These are phyloP conservation scores for Spicauda simplicius DNA, from an alignment of 2,888 invertebrate species.

Conservation along the genomic window DNA sequence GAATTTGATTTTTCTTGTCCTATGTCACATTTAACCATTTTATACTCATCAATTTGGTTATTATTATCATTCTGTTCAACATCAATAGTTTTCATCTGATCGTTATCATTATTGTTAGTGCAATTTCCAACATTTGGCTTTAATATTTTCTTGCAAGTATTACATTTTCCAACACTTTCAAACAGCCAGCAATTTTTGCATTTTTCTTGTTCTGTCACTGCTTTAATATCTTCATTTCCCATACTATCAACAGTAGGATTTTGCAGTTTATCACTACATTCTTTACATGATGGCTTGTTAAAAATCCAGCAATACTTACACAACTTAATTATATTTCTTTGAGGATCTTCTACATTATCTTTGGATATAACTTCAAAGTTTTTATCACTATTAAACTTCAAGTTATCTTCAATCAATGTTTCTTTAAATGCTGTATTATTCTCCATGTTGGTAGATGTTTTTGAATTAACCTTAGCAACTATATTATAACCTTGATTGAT, in stretches of 20 bases:
- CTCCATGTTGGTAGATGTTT: background rate
- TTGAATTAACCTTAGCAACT: background rate
- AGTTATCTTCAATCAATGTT: background rate
- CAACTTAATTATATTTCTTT: background rate
- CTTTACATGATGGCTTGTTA: slow-evolving; percentile 46
- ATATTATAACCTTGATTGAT: background rate
- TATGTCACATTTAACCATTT: background rate
- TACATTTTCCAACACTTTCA: slow-evolving; percentile 49
- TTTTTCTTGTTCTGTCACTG: slow-evolving; percentile 10
- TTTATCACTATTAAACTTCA: background rate
- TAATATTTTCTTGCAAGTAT: slow-evolving; percentile 50
- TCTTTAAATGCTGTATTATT: background rate
- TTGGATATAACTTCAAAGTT: background rate
- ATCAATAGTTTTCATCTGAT: background rate
- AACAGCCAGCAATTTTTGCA: slow-evolving; percentile 63
- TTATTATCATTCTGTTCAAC: background rate
- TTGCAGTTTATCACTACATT: slow-evolving; percentile 39
- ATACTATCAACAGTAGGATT: background rate
- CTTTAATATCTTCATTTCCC: background rate
- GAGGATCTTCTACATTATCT: background rate
- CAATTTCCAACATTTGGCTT: background rate
- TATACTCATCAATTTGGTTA: background rate
- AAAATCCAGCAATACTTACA: slow-evolving; percentile 52
- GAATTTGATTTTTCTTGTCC: no score
- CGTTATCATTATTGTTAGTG: background rate